A percentile compares a stretch with the other conserved stretches of the same genome.
Evolutionary conservation across 2,113 vertebrate species (phyloP).

Genomic region (Elanoides forficatus): DNA sequence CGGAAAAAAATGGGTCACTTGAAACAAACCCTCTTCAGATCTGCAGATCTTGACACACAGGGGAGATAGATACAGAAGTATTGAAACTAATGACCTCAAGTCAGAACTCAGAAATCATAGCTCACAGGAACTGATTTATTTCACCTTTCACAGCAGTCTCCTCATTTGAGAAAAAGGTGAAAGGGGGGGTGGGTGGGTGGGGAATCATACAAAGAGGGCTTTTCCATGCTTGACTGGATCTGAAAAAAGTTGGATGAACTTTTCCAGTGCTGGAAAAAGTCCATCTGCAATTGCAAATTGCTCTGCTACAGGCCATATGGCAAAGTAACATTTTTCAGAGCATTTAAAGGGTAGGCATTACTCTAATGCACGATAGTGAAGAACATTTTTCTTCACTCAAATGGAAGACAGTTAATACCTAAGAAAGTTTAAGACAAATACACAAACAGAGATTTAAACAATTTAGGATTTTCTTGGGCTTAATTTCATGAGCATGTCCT

Average conservation of each 20-base stretch:
- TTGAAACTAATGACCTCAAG: background rate
- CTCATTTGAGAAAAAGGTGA: background rate
- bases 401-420: background rate
- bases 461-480: background rate
- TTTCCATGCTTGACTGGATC: background rate
- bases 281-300: background rate
- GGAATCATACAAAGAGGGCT: background rate
- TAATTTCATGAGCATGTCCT: background rate
- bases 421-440: background rate
- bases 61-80: background rate
- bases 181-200: background rate
- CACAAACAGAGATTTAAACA: background rate
- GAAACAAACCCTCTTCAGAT: background rate
- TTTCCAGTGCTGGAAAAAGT: background rate
- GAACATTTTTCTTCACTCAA: background rate
- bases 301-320: background rate
- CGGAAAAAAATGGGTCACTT: background rate
- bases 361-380: background rate
- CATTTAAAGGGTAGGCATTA: background rate
- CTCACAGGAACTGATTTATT: background rate
- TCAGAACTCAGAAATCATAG: background rate
- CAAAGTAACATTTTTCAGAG: background rate
- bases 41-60: background rate
- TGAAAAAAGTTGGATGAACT: conserved; percentile 32
- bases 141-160: background rate